Evolutionary conservation across 2,113 vertebrate species (phyloP).

Genomic region (Machaerirhynchus nigripectus): DNA sequence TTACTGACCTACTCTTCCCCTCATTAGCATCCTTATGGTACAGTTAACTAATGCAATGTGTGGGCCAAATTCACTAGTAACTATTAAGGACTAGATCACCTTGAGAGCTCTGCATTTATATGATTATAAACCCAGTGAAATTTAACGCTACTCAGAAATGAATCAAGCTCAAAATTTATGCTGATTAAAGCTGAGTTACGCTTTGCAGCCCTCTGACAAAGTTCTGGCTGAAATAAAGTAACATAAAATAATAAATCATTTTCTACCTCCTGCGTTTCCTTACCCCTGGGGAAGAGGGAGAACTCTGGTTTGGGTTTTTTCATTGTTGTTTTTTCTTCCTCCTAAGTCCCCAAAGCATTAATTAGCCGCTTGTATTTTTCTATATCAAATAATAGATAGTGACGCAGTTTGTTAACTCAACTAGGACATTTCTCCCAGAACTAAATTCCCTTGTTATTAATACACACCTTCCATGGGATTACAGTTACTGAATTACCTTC

Average conservation of each 20-base stretch:
- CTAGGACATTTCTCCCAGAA: background rate
- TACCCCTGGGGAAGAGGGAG: background rate
- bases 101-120: slow-evolving; percentile 24
- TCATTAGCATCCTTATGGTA: slow-evolving; percentile 29
- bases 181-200: background rate
- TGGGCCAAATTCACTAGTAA: slow-evolving; percentile 9
- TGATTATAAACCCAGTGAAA: background rate
- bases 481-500: background rate
- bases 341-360: slow-evolving; percentile 36
- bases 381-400: slow-evolving; percentile 21
- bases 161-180: slow-evolving; percentile 1
- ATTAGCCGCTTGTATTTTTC: slow-evolving; percentile 58
- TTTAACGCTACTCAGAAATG: background rate
- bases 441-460: slow-evolving; percentile 10
- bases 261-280: background rate
- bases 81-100: slow-evolving; percentile 49
- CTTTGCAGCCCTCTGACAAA: background rate
- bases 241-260: background rate
- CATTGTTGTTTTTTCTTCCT: background rate
- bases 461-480: background rate
- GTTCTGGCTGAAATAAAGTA: slow-evolving; percentile 9
- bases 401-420: slow-evolving; percentile 28
- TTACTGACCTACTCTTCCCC: background rate
- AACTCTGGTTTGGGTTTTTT: background rate
- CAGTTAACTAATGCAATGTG: slow-evolving; percentile 3